Base-by-base conservation (phyloP, 2,113 vertebrate genomes). In the Laticauda colubrina region DNA sequence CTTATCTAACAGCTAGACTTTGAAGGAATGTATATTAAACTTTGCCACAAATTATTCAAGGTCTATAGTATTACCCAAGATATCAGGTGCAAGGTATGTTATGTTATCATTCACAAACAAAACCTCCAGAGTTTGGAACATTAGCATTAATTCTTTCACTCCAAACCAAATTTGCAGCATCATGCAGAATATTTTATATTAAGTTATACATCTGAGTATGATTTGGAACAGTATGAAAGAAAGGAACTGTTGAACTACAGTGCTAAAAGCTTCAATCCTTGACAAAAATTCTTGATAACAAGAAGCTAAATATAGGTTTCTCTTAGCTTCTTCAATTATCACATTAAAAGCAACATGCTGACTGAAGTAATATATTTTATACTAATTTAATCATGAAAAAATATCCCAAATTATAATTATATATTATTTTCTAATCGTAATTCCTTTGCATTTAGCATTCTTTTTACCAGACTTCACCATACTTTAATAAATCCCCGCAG, bases 341-440 rank as follows among this genome's bases (percentile, higher is more conserved):
- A 26, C 93, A 5, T 91, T 81, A 64, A 23, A 48, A 88, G 18
- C 85, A 92, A 93, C 54, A 94, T 92, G 93, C 23, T 2, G 81
- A 3, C 3, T 7, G 87, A 89, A 12, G 85, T 56, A 56, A n/a
- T 54, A 29, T 43, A 12, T 56, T 81, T 87, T 89, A 57, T 0
- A 51, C 20, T 92, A 51, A 91, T 56, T 43, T 85, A 85, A 94
- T 56, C 43, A 93, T 11, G 39, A 57, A 89, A 92, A 93, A 81
- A 45, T 54, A 95, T 93, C 23, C 53, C 92, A 64, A 11, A 3
- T n/a, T 18, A 94, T 92, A 92, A 48, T 39, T 95, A n/a, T 21
- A 39, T 88, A 39, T 94, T 88, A 39, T 94, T 43, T 85, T 61
- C 90, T 88, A 93, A 64, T 90, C 54, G 26, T 45, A 93, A 89